Evolutionary conservation across 1,140 invertebrate species (phyloP).

Genomic region (Wiebesia pumilae): DNA sequence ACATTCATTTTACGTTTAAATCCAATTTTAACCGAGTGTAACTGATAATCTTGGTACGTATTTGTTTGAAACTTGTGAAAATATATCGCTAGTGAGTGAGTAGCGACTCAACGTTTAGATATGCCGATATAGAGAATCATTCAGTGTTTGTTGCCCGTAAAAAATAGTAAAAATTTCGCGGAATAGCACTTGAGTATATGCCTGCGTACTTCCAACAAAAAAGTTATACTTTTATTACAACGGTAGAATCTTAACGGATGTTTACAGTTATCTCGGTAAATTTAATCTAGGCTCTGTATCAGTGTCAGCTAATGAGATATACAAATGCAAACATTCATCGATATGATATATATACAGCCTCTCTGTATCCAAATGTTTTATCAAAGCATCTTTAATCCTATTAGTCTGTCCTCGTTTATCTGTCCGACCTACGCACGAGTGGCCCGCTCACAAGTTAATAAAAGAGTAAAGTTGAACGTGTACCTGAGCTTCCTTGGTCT

Average conservation of each 20-base stretch:
- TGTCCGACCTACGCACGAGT: slow-evolving; percentile 8
- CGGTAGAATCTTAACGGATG: neutral
- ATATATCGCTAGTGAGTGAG: neutral
- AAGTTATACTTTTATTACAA: neutral
- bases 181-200: neutral
- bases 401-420: neutral
- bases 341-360: neutral
- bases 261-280: neutral
- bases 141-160: neutral
- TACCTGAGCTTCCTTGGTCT: neutral
- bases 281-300: neutral
- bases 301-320: neutral
- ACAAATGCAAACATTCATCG: neutral
- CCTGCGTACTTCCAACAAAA: neutral
- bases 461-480: neutral
- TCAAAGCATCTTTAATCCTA: neutral
- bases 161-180: neutral
- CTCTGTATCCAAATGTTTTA: neutral
- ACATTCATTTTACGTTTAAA: neutral
- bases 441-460: slow-evolving; percentile 3
- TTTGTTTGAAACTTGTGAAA: neutral
- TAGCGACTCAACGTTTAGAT: neutral
- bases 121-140: neutral
- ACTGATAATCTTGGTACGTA: neutral
- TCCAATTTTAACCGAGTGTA: neutral